Evolutionary conservation across 2,888 invertebrate genomes (phyloP), one percentile per base, ranked within the genome.

Genomic region (Apamea monoglypha): DNA sequence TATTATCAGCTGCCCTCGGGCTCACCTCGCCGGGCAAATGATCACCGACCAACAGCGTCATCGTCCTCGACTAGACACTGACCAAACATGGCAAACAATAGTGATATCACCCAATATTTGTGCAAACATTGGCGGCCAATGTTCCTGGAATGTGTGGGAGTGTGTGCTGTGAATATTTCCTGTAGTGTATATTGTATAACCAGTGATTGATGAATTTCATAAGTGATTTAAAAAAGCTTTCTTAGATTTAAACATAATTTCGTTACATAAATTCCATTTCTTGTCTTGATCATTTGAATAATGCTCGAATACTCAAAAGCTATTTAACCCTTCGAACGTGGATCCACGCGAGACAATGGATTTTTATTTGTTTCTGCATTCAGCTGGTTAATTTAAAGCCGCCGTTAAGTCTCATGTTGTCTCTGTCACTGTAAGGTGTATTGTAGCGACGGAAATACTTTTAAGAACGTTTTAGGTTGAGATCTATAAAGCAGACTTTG

Each of bases 1-100:
- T 99, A 86, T 96, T 99, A 78, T 98, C 98, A 71, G 98, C 98
- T 89, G 98, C 98, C 0, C 96, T 99, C 61, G 98, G 98, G 0
- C 96, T 98, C 47, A 94, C 97, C 82, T 90, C 95, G 77, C 90
- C 96, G 85, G 94, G 86, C 94, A 96, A 95, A 96, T 96, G 96
- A 96, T 93, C 88, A 85, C 61, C 82, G 80, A 82, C 85, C 67
- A 87, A 86, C 16, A 36, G 44, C 61, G 67, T 59, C 44, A 40
- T 29, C n/a, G 29, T 36, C 14, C 29, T 61, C 7, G 74, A 77
- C 63, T 69, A 79, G 40, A 74, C 85, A 71, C 59, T 68, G 81
- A 69, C 81, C 76, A 80, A 77, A 61, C 71, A 70, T 63, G 68
- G 61, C 83, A 40, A 70, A 66, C 74, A 67, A 80, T 78, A 86